A percentile compares a stretch with the other conserved stretches of the same genome.
Evolutionary conservation across 1,140 invertebrate species (phyloP).

Genomic region (Microplitis demolitor): DNA sequence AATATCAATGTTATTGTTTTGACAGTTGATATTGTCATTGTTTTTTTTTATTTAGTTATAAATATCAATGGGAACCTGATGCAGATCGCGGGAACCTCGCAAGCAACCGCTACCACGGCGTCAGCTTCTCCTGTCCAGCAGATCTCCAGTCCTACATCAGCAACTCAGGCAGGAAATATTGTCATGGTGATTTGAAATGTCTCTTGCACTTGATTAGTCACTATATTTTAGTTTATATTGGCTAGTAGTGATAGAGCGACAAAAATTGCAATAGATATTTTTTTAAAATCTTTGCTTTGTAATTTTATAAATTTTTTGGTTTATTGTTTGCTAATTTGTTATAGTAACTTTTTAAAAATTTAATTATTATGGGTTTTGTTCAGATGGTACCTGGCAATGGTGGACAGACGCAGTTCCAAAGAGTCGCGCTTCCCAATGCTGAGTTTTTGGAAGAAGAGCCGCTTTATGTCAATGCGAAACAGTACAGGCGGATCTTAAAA

Average conservation of each 20-base stretch:
- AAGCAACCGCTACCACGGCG: conserved; percentile 60
- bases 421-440: conserved; percentile 69
- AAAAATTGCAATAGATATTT: conserved; percentile 27
- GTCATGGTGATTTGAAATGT: conserved; percentile 63
- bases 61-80: conserved; percentile 77
- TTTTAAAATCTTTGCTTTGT: neutral
- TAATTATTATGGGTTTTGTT: neutral
- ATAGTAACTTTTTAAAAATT: neutral
- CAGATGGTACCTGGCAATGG: conserved; percentile 72
- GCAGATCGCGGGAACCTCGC: conserved; percentile 65
- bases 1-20: neutral
- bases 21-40: neutral
- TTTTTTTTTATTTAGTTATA: conserved; percentile 63
- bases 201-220: conserved; percentile 51
- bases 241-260: conserved; percentile 56
- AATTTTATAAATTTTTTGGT: neutral
- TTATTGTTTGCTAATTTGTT: neutral
- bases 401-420: conserved; percentile 65
- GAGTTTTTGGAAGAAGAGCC: conserved; percentile 91
- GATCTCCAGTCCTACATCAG: conserved; percentile 64
- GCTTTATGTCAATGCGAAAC: conserved; percentile 98
- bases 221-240: conserved; percentile 48
- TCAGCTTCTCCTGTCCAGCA: conserved; percentile 61
- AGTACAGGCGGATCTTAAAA: conserved; percentile 92
- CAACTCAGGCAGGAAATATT: conserved; percentile 72